These are phyloP conservation scores for Prionace glauca DNA, from an alignment of 2,797 vertebrate genomes.

Conservation along the genomic window DNA sequence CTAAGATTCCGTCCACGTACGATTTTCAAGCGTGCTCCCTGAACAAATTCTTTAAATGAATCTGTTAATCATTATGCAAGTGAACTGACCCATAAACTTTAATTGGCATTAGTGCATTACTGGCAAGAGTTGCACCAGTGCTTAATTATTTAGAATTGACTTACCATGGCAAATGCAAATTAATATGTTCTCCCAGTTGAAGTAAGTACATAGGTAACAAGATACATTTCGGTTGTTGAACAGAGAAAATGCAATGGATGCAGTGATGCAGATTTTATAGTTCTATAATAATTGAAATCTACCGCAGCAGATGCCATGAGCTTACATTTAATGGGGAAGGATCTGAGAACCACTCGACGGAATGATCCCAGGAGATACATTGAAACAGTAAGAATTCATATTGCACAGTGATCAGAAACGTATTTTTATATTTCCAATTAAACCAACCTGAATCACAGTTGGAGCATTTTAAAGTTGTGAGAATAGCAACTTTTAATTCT, in stretches of 20 bases:
- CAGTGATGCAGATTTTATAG: not conserved
- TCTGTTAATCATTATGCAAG: not conserved
- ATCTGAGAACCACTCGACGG: not conserved
- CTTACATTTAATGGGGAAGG: not conserved
- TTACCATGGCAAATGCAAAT: not conserved
- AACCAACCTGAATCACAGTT: not conserved
- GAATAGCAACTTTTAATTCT: not conserved
- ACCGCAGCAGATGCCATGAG: not conserved
- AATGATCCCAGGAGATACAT: not conserved
- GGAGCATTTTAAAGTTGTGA: not conserved
- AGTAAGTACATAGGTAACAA: not conserved
- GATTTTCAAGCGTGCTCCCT: too few relatives aligned
- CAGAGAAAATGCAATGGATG: not conserved
- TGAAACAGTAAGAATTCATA: not conserved
- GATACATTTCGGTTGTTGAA: not conserved
- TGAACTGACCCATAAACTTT: not conserved
- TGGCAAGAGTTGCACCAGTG: not conserved
- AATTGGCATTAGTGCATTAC: not conserved
- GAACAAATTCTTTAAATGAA: not conserved
- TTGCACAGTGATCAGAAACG: not conserved
- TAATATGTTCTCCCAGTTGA: not conserved
- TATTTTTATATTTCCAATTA: not conserved
- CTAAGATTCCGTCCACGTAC: not conserved
- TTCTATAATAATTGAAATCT: not conserved
- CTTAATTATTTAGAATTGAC: not conserved